Conservation (phyloP, 2,113 vertebrate species). For the Rhegmatorhina hoffmannsi region DNA sequence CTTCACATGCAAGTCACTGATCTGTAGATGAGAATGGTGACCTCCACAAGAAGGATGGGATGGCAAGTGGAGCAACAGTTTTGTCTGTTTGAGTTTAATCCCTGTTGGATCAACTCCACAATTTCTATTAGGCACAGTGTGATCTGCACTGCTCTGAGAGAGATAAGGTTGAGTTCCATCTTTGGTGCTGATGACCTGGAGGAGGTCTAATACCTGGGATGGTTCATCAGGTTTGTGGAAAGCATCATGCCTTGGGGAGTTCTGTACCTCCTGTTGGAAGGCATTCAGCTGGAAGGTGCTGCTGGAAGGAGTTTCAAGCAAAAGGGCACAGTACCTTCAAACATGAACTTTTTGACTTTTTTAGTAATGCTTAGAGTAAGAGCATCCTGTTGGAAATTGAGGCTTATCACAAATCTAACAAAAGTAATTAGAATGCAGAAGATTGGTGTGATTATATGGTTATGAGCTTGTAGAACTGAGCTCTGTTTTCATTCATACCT, state of each 20-base stretch:
- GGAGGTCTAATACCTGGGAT: not conserved
- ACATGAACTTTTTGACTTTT: not conserved
- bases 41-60: not conserved
- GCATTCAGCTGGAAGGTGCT: not conserved
- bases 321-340: not conserved
- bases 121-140: not conserved
- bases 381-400: not conserved
- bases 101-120: not conserved
- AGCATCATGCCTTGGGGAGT: not conserved
- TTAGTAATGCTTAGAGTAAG: not conserved
- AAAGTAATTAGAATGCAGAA: not conserved
- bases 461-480: not conserved
- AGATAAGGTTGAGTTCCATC: not conserved
- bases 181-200: not conserved
- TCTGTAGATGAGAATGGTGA: not conserved
- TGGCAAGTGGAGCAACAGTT: not conserved
- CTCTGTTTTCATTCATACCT: constrained; percentile 4
- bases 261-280: not conserved
- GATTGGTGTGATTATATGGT: not conserved
- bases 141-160: not conserved
- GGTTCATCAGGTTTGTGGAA: not conserved
- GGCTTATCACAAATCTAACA: not conserved
- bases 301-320: not conserved
- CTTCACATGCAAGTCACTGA: not conserved
- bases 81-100: not conserved